Percentiles rank a stretch among this genome's conserved stretches.
Evolutionary conservation across 2,797 vertebrate species (phyloP).

Genomic region (Pipistrellus pipistrellus): DNA sequence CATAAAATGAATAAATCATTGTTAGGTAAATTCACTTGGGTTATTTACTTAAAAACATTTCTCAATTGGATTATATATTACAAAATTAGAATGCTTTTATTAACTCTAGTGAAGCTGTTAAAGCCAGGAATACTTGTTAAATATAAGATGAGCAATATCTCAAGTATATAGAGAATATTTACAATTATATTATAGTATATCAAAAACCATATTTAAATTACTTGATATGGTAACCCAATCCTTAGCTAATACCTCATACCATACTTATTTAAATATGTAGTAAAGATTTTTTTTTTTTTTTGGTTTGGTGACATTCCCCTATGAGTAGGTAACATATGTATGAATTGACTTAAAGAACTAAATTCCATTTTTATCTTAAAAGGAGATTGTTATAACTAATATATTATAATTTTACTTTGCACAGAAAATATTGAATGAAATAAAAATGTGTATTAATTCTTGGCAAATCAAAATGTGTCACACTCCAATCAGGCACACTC

Average conservation of each 20-base stretch:
- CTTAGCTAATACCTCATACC: not conserved
- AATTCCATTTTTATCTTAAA: not conserved
- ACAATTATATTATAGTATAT: not conserved
- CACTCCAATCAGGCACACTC: not conserved
- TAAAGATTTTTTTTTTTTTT: not conserved
- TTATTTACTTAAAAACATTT: not conserved
- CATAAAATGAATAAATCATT: not conserved
- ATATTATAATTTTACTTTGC: not conserved
- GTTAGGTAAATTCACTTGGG: not conserved
- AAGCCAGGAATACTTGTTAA: not conserved
- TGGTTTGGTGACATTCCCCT: not conserved
- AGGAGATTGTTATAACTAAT: not conserved
- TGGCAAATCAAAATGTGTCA: not conserved
- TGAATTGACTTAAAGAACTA: not conserved
- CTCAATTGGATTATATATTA: not conserved
- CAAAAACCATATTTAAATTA: not conserved
- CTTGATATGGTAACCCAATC: not conserved
- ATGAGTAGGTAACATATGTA: not conserved
- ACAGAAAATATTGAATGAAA: slow-evolving; percentile 23
- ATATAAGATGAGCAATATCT: not conserved
- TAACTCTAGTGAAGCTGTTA: not conserved
- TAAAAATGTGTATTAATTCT: not conserved
- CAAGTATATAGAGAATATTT: not conserved
- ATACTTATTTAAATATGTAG: slow-evolving; percentile 11
- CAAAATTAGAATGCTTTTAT: not conserved